Conservation (phyloP, 2,113 vertebrate genomes). For the Saccopteryx leptura region DNA sequence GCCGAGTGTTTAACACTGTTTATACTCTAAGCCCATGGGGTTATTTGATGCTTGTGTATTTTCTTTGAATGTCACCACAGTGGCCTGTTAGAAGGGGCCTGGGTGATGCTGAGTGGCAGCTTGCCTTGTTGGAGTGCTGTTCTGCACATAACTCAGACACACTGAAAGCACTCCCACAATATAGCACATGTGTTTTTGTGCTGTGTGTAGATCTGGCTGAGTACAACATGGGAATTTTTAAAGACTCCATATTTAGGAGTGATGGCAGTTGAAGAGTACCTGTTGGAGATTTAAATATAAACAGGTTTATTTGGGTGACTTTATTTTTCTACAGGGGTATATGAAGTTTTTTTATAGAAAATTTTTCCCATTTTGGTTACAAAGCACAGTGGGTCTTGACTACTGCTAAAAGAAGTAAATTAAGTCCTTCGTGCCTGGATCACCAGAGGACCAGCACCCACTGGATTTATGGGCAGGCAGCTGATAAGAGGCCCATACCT, state of each 20-base stretch:
- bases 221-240: constrained; percentile 24
- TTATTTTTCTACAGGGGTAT: constrained; percentile 61
- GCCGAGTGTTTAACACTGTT: not conserved
- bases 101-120: not conserved
- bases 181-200: not conserved
- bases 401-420: constrained; percentile 7
- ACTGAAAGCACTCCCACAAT: not conserved
- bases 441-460: not conserved
- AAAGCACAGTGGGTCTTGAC: constrained; percentile 41
- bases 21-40: not conserved
- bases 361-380: constrained; percentile 43
- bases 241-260: constrained; percentile 63
- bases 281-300: constrained; percentile 57
- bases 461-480: not conserved
- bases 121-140: fast-evolving
- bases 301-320: constrained; percentile 28
- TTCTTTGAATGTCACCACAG: not conserved
- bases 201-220: constrained; percentile 12
- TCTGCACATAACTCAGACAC: not conserved
- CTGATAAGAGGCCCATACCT: not conserved
- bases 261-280: constrained; percentile 57
- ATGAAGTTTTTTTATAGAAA: constrained; percentile 57
- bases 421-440: not conserved
- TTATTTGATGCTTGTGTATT: fast-evolving
- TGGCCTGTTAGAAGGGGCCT: not conserved